Percentiles rank a stretch among this genome's conserved stretches.
Conservation (phyloP, 2,797 vertebrate species). For the Poecilia wingei region DNA sequence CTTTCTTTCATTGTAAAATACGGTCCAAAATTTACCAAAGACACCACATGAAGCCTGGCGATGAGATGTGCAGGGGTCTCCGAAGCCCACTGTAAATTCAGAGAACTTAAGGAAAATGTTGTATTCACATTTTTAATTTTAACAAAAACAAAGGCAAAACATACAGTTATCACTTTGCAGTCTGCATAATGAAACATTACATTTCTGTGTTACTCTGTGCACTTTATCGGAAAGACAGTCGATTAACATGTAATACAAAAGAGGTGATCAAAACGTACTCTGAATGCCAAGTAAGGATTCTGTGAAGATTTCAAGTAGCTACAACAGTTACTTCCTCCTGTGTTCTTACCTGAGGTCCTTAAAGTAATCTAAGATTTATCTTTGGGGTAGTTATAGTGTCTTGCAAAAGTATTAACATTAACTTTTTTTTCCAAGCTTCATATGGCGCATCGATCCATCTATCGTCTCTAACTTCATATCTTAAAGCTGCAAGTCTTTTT, state of each 20-base stretch:
- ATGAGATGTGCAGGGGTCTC: constrained; percentile 40
- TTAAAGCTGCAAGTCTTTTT: not conserved
- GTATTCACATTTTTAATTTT: constrained; percentile 50
- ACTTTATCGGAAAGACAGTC: constrained; percentile 70
- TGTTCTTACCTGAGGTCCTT: constrained; percentile 43
- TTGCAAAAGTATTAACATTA: not conserved
- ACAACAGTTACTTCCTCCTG: constrained; percentile 48
- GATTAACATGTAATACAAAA: constrained; percentile 60
- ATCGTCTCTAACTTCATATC: not conserved
- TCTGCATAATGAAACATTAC: constrained; percentile 76
- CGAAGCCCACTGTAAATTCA: constrained; percentile 60
- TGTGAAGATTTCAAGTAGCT: constrained; percentile 66
- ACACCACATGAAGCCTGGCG: constrained; percentile 20
- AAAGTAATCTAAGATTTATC: constrained; percentile 37
- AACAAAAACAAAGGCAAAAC: constrained; percentile 50
- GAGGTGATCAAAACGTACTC: constrained; percentile 61
- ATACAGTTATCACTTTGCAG: constrained; percentile 76
- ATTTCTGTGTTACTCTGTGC: constrained; percentile 76
- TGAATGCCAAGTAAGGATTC: constrained; percentile 64
- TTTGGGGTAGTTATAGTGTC: constrained; percentile 34
- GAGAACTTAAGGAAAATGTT: constrained; percentile 50
- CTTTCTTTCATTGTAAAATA: constrained; percentile 9
- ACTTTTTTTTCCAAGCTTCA: not conserved
- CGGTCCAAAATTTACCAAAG: constrained; percentile 16
- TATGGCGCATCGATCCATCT: not conserved